Evolutionary conservation across 2,888 invertebrate species (phyloP), one percentile per base, ranked within the genome.

Genomic region (Clusia tigrina): DNA sequence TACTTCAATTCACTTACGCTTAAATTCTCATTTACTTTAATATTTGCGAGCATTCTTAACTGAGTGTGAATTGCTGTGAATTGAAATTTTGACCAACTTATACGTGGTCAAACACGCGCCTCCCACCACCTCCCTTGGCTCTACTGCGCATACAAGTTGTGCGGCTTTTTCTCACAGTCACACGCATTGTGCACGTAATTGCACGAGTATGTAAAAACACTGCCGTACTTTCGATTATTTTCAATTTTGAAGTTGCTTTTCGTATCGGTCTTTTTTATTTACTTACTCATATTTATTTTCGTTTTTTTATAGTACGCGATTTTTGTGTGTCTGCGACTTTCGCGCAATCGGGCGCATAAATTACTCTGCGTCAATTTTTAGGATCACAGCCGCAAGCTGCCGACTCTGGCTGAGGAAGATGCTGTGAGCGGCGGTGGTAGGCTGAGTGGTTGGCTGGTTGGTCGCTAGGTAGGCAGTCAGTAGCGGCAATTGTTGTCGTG

Each of bases 291-390:
- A 42, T 42, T 42, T 42, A 17, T 42, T 42, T 5, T 15, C n/a
- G 42, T 42, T 42, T 42, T 10, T 42, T 6, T 42, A 42, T n/a
- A 42, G n/a, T n/a, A n/a, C n/a, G n/a, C n/a, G n/a, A 42, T 42
- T 42, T 42, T 42, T 12, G 12, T 32, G 6, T 32, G 6, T 32
- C 32, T 42, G 37, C 17, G 55, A 74, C 76, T 74, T 74, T 75
- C 73, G 74, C 74, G 69, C 67, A 65, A 65, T 53, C 58, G 37
- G 22, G 55, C 55, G 55, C 65, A 65, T 25, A 72, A 74, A 72
- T 75, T 68, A 68, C 75, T 74, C 70, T 67, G 70, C 74, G 74
- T 72, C 72, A 74, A 71, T 74, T 64, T n/a, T 67, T 63, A 58
- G 67, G 66, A 70, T 68, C 70, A 69, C 71, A 23, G 12, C 17